Base-by-base conservation (phyloP, 1,140 invertebrate genomes). In the Trichonephila clavipes region DNA sequence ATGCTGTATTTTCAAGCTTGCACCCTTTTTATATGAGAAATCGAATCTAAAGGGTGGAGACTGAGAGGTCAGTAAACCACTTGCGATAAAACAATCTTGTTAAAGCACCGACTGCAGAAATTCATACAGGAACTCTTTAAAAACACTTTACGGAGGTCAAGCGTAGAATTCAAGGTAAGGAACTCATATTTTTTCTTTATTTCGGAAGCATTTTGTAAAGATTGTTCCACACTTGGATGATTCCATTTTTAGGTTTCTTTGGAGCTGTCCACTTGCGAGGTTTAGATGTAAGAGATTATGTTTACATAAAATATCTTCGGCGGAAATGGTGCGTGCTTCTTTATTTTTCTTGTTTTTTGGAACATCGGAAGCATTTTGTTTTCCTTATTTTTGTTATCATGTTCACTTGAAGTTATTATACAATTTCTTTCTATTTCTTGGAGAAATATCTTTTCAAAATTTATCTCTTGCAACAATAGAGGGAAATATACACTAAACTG, bases 21-120 rank as follows among this genome's bases (percentile, higher is more conserved):
- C 2, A 8, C 19, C 34, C 10, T 34, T 88, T 88, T 88, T 88
- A 88, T 88, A 88, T 18, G 18, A 40, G 4, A 64, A 64, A 51
- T 88, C 64, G 7, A 88, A 24, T 44, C 28, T 19, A 19, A 85
- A 92, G 90, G 90, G 90, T 92, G 90, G 77, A 19, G 81, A 82
- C 77, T 24, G 28, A n/a, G 62, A 92, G 90, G 90, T 92, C 90
- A 85, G 28, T 92, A 92, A 92, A 92, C 90, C 90, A 85, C 19
- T 18, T 66, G 28, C 61, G 62, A 66, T 62, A 85, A 83, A 85
- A 62, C 19, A 64, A 40, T 7, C 18, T 61, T 34, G 21, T 14
- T 61, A 83, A 83, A 58, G 81, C 81, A 44, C 51, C 40, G 81
- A 51, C 81, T 6, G 28, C 7, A 51, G 51, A 81, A 83, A 21